Conservation (phyloP, 2,113 vertebrate species). For the Scolopax mira region DNA sequence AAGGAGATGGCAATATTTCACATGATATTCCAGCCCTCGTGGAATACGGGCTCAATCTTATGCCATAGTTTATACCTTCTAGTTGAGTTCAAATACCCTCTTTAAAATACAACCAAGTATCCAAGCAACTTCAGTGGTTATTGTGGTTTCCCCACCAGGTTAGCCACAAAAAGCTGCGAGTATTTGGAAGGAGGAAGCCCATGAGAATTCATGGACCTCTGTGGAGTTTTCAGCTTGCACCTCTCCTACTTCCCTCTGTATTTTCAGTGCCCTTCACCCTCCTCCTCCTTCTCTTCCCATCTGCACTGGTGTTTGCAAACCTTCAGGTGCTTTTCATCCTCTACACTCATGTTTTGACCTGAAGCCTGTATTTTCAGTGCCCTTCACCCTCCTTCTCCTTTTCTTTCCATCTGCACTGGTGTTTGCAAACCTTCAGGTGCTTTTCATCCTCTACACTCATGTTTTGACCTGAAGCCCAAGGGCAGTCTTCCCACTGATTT, state of each 20-base stretch:
- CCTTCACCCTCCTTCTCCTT: background rate
- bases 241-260: background rate
- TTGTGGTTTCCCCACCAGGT: background rate
- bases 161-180: background rate
- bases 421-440: background rate
- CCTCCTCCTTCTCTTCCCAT: background rate
- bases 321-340: background rate
- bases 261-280: background rate
- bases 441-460: background rate
- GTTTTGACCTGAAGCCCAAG: background rate
- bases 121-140: background rate
- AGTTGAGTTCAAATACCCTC: slow-evolving; percentile 10
- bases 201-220: background rate
- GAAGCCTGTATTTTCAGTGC: background rate
- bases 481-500: background rate
- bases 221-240: background rate
- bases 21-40: background rate
- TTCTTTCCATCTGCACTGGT: background rate
- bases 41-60: background rate
- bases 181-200: background rate
- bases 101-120: background rate
- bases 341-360: background rate
- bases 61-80: background rate
- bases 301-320: background rate
- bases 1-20: background rate